These are phyloP conservation scores for Neelides folsomi DNA, from an alignment of 2,888 invertebrate genomes.

Conservation along the genomic window DNA sequence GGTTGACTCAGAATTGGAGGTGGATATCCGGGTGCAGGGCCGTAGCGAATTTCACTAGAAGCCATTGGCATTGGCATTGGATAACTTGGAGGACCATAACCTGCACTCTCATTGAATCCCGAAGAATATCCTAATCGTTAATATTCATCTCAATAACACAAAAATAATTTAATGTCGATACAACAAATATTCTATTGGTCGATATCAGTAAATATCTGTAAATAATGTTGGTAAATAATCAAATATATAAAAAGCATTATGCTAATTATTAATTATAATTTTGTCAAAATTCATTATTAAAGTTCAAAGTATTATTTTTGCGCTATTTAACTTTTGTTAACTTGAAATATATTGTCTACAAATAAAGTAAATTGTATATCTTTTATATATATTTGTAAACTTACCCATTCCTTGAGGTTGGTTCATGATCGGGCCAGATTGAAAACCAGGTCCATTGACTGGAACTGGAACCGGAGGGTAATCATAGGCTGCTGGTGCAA, in stretches of 20 bases:
- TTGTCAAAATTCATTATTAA: too few species aligned
- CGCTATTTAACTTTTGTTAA: too few species aligned
- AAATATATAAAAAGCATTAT: too few species aligned
- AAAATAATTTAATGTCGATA: not conserved
- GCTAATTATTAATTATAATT: too few species aligned
- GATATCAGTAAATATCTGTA: too few species aligned
- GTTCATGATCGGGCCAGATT: not conserved
- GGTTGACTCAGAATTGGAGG: constrained; percentile 15
- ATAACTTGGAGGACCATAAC: constrained; percentile 15
- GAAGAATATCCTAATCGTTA: constrained; percentile 8
- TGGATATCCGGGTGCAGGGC: not conserved
- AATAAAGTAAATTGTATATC: too few species aligned
- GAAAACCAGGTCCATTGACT: constrained; percentile 3
- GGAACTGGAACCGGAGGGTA: constrained; percentile 23
- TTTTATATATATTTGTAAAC: too few species aligned
- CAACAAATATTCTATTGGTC: not conserved
- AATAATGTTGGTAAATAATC: too few species aligned
- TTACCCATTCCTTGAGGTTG: too few species aligned
- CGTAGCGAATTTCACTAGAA: constrained; percentile 10
- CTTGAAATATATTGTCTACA: too few species aligned
- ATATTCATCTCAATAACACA: not conserved
- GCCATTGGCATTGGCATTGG: constrained; percentile 11
- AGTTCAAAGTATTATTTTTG: too few species aligned
- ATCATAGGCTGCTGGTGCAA: constrained; percentile 7
- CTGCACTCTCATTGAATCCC: too few species aligned